Conservation (phyloP, 2,797 vertebrate species). For the Vespertilio murinus region DNA sequence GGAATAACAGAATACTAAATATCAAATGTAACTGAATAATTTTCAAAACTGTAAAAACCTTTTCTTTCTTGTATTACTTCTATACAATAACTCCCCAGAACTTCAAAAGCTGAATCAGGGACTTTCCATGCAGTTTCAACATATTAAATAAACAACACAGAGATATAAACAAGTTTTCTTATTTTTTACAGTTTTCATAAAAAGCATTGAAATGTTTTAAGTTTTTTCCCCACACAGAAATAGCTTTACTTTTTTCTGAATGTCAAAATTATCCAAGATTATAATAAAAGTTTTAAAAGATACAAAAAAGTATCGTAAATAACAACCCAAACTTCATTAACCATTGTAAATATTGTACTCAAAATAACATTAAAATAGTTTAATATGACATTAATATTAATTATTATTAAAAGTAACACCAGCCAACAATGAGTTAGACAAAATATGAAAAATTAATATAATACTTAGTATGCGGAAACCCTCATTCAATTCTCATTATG, state of each 20-base stretch:
- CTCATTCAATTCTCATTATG: constrained; percentile 31
- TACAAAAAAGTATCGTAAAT: neutral
- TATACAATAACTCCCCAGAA: neutral
- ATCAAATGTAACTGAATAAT: neutral
- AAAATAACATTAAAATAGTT: constrained; percentile 35
- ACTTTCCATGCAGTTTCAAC: neutral
- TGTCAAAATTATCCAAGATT: neutral
- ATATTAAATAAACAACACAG: neutral
- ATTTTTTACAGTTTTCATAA: constrained; percentile 7
- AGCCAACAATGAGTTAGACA: neutral
- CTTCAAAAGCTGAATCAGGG: neutral
- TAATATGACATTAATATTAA: neutral
- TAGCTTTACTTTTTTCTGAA: neutral
- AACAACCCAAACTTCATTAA: neutral
- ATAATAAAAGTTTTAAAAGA: constrained; percentile 1
- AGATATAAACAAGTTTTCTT: constrained; percentile 10
- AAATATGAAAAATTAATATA: constrained; percentile 42
- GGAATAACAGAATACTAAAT: neutral
- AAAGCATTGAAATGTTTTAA: neutral
- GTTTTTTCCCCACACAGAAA: neutral
- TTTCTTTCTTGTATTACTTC: neutral
- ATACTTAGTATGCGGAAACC: neutral
- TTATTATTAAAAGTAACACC: neutral
- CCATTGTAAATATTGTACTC: neutral
- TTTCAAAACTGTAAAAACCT: neutral